phyloP scores from a whole-genome alignment of 2,888 invertebrate genomes.

The Prenolepis imparis region DNA sequence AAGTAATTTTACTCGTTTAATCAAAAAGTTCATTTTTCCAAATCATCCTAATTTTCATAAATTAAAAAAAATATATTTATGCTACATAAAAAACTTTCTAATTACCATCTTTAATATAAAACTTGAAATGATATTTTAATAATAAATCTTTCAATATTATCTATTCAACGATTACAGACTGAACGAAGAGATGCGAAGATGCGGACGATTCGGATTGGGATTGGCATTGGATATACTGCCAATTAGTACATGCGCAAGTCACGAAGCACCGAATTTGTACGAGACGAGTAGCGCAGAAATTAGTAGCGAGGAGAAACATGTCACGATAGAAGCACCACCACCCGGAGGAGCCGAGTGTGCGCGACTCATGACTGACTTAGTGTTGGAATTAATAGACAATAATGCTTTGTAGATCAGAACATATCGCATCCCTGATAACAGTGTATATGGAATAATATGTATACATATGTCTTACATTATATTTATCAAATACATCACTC shows the following conservation, averaged over 20 bases:
- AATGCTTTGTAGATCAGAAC: conserved; percentile 87
- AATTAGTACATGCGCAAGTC: conserved; percentile 90
- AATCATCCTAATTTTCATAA: background rate
- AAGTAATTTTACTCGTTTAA: background rate
- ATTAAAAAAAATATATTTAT: background rate
- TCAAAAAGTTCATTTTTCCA: background rate
- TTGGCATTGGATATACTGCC: conserved; percentile 91
- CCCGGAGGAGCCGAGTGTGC: conserved; percentile 88
- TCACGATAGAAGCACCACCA: conserved; percentile 86
- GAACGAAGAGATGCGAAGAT: conserved; percentile 89
- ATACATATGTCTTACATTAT: conserved; percentile 12
- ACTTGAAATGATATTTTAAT: background rate
- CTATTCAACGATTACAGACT: conserved; percentile 86
- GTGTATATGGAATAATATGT: conserved; percentile 56
- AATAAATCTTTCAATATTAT: background rate
- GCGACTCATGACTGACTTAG: conserved; percentile 90
- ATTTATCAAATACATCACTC: conserved; percentile 25
- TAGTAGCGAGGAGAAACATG: conserved; percentile 81
- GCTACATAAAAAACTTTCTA: background rate
- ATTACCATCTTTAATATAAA: background rate
- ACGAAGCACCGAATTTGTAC: conserved; percentile 91
- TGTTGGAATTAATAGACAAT: conserved; percentile 90
- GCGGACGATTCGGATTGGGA: conserved; percentile 90
- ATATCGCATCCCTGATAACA: conserved; percentile 4
- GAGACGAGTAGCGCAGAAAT: conserved; percentile 79